A percentile compares a stretch with the other conserved stretches of the same genome.
Evolutionary conservation across 2,797 vertebrate species (phyloP).

Genomic region (Tarsius wallacei): DNA sequence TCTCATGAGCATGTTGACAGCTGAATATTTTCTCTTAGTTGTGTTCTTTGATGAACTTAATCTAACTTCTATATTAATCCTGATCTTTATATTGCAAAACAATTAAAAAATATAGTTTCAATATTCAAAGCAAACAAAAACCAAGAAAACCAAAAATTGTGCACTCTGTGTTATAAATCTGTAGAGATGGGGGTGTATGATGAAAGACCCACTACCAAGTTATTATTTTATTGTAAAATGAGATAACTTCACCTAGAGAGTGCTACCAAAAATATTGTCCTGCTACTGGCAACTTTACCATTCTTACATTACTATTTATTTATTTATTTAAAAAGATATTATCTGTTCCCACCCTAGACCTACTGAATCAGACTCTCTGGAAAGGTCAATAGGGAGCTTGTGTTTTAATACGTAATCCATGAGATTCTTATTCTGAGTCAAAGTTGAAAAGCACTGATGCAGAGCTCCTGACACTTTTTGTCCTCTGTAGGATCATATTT

Average conservation of each 20-base stretch:
- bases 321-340: neutral
- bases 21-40: neutral
- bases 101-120: neutral
- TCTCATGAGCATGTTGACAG: neutral
- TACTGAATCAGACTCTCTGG: neutral
- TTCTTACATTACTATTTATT: neutral
- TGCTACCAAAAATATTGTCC: neutral
- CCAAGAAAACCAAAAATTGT: neutral
- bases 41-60: neutral
- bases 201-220: neutral
- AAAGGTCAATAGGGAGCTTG: no score
- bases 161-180: neutral
- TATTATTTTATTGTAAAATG: neutral
- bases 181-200: neutral
- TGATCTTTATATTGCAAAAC: neutral
- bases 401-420: neutral
- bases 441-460: neutral
- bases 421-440: fast-evolving
- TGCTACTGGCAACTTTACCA: neutral
- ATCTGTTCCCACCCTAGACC: neutral
- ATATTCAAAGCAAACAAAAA: slow-evolving; percentile 24
- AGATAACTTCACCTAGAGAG: neutral
- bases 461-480: neutral
- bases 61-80: neutral
- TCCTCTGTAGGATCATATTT: neutral